These are phyloP conservation scores for Craniophora ligustri DNA, from an alignment of 2,888 invertebrate genomes.

Conservation along the genomic window DNA sequence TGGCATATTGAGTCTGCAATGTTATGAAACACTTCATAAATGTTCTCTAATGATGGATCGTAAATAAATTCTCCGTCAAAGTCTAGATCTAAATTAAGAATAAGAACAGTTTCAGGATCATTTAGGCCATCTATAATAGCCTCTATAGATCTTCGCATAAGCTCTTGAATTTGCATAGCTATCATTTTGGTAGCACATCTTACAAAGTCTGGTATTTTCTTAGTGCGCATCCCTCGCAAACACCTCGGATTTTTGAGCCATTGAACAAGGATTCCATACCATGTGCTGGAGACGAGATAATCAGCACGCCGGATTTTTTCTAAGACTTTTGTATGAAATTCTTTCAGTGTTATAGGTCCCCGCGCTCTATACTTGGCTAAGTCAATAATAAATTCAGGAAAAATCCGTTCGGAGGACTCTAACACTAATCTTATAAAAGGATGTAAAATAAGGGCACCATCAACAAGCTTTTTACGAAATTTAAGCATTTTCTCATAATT, in stretches of 20 bases:
- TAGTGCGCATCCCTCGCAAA: slow-evolving; percentile 75
- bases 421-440: slow-evolving; percentile 90
- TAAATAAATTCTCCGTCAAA: slow-evolving; percentile 88
- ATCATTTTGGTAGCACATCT: slow-evolving; percentile 83
- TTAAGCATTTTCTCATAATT: slow-evolving; percentile 88
- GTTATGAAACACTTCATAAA: slow-evolving; percentile 88
- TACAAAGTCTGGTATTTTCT: slow-evolving; percentile 76
- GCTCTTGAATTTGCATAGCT: slow-evolving; percentile 89
- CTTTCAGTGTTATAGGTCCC: slow-evolving; percentile 76
- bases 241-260: slow-evolving; percentile 86
- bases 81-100: slow-evolving; percentile 88
- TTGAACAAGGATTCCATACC: slow-evolving; percentile 78
- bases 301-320: slow-evolving; percentile 82
- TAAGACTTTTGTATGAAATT: slow-evolving; percentile 71
- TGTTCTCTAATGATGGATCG: slow-evolving; percentile 88
- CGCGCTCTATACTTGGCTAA: slow-evolving; percentile 80
- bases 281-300: slow-evolving; percentile 79
- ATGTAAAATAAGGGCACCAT: slow-evolving; percentile 89
- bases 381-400: slow-evolving; percentile 88
- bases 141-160: slow-evolving; percentile 91
- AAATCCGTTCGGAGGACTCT: slow-evolving; percentile 81
- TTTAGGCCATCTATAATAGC: slow-evolving; percentile 88
- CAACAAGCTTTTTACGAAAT: slow-evolving; percentile 87
- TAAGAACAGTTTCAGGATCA: slow-evolving; percentile 87
- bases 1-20: slow-evolving; percentile 88